Base-by-base conservation (phyloP, 2,797 vertebrate species). In the Galago senegalensis region DNA sequence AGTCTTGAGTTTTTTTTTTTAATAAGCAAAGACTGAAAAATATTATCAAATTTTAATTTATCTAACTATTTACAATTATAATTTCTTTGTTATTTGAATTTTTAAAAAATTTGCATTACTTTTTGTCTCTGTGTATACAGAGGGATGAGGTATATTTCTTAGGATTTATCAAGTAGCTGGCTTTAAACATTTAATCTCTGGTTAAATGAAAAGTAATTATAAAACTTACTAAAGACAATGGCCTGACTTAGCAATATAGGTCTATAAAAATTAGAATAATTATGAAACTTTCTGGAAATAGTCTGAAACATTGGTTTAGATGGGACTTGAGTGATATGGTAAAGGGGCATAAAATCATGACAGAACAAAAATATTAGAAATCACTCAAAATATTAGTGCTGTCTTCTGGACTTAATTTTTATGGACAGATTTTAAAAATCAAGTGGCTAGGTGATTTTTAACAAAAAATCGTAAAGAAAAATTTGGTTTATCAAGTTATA, bases 131-230 rank as follows among this genome's bases (percentile, higher is more conserved):
- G 2, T 17, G 14, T 67, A 56, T 17, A 53, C 49, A 27, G 1
- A 69, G 7, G 1, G 18, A 91, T 92, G 46, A 76, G 76, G 7
- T 23, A 21, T 43, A 84, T 83, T 49, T 96, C 49, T 83, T 89
- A 88, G 58, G 69, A 80, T 86, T 95, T 96, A 40, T 83, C 4
- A 92, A 88, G 27, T 29, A 93, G 67, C 60, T 96, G 79, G n/a
- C 53, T 79, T 86, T 17, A 65, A 82, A 83, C 25, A 40, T 81
- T 96, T 87, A 60, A 16, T 75, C 8, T 88, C 69, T 12, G 53
- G 40, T 86, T 95, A 83, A 94, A 72, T 86, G 0, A 94, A 94
- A 89, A 89, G 31, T 80, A 94, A 91, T 92, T 82, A 60, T 80
- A 63, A 93, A 75, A 58, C 20, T 88, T 84, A 73, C 53, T 75